Percentiles rank a stretch among this genome's conserved stretches.
phyloP scores from a whole-genome alignment of 2,888 invertebrate species.

The Patella caerulea region DNA sequence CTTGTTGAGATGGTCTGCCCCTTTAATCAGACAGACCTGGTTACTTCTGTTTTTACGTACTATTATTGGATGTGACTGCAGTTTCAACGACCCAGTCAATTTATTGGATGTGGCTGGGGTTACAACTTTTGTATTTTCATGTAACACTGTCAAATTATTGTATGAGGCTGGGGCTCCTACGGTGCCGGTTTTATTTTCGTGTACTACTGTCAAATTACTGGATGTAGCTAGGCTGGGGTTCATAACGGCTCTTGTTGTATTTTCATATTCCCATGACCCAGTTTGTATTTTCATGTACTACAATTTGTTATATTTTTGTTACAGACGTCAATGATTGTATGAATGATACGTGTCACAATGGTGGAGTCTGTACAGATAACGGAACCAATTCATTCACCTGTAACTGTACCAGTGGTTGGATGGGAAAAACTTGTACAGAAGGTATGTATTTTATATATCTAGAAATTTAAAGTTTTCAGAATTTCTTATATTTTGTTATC shows the following conservation, averaged over 20 bases:
- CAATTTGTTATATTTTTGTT: neutral
- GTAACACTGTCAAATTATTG: too few species aligned
- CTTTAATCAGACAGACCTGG: too few species aligned
- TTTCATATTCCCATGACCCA: neutral
- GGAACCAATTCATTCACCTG: conserved; percentile 11
- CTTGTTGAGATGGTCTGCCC: too few species aligned
- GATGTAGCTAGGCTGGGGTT: too few species aligned
- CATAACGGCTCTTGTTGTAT: neutral
- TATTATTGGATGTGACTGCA: too few species aligned
- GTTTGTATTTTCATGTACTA: neutral
- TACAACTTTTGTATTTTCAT: neutral
- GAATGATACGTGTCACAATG: conserved; percentile 7
- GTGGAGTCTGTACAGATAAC: conserved; percentile 12
- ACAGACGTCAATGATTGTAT: conserved; percentile 12
- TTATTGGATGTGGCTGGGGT: too few species aligned
- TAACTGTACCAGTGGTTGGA: conserved; percentile 14
- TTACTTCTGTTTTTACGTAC: neutral
- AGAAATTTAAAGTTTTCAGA: too few species aligned
- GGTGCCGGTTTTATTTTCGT: neutral
- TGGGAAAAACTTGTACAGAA: conserved; percentile 2
- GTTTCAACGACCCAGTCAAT: neutral
- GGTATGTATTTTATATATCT: neutral
- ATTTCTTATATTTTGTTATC: too few species aligned
- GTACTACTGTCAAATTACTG: neutral
- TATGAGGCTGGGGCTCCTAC: neutral